These are phyloP conservation scores for Antechinus stuartii DNA, from an alignment of 2,113 vertebrate genomes.

Conservation along the genomic window DNA sequence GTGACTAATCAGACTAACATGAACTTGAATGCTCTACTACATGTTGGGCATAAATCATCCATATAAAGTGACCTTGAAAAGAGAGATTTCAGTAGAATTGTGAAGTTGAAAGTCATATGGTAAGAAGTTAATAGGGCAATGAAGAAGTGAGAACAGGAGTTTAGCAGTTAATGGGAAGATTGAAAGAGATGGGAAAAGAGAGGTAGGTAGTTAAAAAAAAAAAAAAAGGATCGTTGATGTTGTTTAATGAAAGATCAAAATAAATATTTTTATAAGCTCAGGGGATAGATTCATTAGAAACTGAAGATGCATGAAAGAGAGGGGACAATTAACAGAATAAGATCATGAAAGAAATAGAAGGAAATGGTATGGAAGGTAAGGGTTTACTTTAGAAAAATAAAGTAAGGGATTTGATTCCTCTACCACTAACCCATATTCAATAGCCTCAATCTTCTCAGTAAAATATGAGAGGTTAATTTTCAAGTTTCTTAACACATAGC, in stretches of 20 bases:
- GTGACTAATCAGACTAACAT: too few relatives aligned
- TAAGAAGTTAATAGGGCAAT: neutral
- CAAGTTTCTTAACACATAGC: neutral
- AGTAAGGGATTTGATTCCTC: neutral
- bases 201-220: neutral
- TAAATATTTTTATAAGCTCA: neutral
- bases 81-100: neutral
- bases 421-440: neutral
- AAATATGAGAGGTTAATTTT: neutral
- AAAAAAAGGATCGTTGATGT: neutral
- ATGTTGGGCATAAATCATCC: too few relatives aligned
- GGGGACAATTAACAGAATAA: neutral
- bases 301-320: neutral
- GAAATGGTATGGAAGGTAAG: neutral
- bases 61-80: neutral
- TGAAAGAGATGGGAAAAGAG: neutral
- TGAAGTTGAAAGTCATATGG: neutral
- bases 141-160: slow-evolving; percentile 2
- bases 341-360: neutral
- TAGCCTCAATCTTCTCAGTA: neutral
- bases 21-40: too few relatives aligned
- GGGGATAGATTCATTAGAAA: neutral
- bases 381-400: neutral
- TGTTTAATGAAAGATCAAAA: neutral
- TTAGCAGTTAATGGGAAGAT: neutral